Percentiles rank a stretch among this genome's conserved stretches.
These are phyloP conservation scores for Malacoraja senta DNA, from an alignment of 2,797 vertebrate genomes.

Conservation along the genomic window DNA sequence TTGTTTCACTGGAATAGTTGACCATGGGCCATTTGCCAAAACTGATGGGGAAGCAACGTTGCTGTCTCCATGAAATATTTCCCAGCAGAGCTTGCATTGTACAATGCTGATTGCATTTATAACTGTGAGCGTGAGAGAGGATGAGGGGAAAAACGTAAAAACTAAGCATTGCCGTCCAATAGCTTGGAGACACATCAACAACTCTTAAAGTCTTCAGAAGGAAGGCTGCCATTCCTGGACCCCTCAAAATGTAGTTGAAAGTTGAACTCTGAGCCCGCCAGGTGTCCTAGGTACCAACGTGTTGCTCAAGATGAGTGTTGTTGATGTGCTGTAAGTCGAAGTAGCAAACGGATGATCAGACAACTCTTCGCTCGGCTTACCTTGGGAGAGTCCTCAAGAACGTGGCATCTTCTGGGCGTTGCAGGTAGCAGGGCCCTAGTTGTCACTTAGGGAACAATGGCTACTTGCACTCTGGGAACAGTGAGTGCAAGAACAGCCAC, in stretches of 20 bases:
- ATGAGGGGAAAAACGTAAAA: background rate
- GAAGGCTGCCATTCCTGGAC: background rate
- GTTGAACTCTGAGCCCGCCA: background rate
- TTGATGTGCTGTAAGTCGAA: background rate
- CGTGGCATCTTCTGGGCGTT: background rate
- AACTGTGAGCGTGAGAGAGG: background rate
- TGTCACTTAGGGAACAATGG: background rate
- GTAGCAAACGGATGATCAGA: background rate
- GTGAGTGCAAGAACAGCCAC: background rate
- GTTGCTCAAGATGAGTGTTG: background rate
- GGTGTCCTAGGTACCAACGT: background rate
- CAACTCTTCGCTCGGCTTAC: background rate
- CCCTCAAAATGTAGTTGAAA: background rate
- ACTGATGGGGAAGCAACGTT: background rate
- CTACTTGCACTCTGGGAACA: background rate
- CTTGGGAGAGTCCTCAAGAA: background rate
- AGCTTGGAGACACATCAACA: background rate
- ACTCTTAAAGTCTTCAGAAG: background rate
- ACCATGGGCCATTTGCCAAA: background rate
- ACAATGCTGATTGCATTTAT: background rate
- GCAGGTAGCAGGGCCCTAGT: background rate
- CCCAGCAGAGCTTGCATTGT: background rate
- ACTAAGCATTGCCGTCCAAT: background rate
- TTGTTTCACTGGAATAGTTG: background rate
- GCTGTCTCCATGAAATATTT: background rate